Base-by-base conservation (phyloP, 2,888 invertebrate genomes). In the Macrosoma leucophasiata region DNA sequence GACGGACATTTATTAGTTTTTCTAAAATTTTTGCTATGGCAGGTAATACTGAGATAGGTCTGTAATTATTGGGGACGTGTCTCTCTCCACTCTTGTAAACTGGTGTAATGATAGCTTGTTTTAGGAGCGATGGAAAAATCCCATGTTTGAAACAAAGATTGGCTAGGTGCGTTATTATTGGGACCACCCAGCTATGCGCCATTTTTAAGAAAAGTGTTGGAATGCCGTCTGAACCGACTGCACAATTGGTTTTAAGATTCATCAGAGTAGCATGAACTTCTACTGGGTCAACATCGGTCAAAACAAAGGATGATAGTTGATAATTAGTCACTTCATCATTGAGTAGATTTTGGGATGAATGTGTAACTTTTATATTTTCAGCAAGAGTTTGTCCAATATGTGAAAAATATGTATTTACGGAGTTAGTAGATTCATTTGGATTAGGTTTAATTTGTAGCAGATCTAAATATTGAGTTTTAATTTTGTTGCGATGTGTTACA, bases 11-110 rank as follows among this genome's bases (percentile, higher is more conserved):
- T 2, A 43, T 15, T 8, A 40, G 12, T 18, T 40, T 40, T 25
- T 42, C 39, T 11, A 42, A 11, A 7, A 39, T 20, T 26, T 42
- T 42, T 3, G 42, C 30, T 5, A 42, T 8, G 2, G 24, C 23
- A 7, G 31, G 5, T 1, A 42, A 14, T 4, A 42, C 13, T n/a
- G 39, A 42, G 6, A 41, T 41, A 2, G 35, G 41, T 13, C 37
- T 34, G 11, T 37, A 37, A 11, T 41, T 41, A 9, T 12, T n/a
- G 1, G 23, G 17, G 5, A 13, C 5, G 2, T 15, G 8, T 22
- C 14, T 29, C 11, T 26, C 15, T 1, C 29, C 36, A 27, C 27
- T n/a, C 15, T 33, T 40, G 13, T 26, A 19, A 4, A 40, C 22
- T 4, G 39, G 43, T 6, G 17, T 22, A n/a, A 44, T 19, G 11